A percentile compares a stretch with the other conserved stretches of the same genome.
Evolutionary conservation across 2,888 invertebrate genomes (phyloP).

Genomic region (Euclidia mi): DNA sequence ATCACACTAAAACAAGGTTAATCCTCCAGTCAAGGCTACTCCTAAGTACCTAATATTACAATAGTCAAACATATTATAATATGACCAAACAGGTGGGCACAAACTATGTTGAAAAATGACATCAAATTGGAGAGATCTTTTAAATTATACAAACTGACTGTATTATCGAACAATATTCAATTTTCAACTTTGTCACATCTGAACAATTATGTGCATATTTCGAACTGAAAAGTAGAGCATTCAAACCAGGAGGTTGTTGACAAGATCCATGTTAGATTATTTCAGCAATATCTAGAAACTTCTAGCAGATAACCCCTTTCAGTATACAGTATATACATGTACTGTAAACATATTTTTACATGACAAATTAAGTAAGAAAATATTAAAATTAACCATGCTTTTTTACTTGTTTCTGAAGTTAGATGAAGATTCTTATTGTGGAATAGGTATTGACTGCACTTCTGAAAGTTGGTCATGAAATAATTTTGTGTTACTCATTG

Average conservation of each 20-base stretch:
- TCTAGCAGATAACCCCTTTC: neutral
- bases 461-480: slow-evolving; percentile 24
- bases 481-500: slow-evolving; percentile 10
- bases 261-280: neutral
- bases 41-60: neutral
- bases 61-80: neutral
- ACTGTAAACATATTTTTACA: no score
- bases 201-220: slow-evolving; percentile 2
- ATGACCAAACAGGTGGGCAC: no score
- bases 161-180: no score
- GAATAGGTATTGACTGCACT: slow-evolving; percentile 25
- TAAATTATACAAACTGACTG: no score
- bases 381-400: no score
- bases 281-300: neutral
- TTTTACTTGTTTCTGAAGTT: neutral
- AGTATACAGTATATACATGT: no score
- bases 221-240: neutral
- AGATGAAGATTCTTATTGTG: slow-evolving; percentile 14
- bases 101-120: no score
- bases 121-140: no score
- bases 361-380: no score
- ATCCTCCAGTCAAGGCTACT: no score
- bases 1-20: no score
- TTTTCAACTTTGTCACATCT: neutral
- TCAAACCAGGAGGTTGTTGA: slow-evolving; percentile 2